A percentile compares a stretch with the other conserved stretches of the same genome.
phyloP scores from a whole-genome alignment of 2,113 vertebrate genomes.

The Hystrix brachyura region DNA sequence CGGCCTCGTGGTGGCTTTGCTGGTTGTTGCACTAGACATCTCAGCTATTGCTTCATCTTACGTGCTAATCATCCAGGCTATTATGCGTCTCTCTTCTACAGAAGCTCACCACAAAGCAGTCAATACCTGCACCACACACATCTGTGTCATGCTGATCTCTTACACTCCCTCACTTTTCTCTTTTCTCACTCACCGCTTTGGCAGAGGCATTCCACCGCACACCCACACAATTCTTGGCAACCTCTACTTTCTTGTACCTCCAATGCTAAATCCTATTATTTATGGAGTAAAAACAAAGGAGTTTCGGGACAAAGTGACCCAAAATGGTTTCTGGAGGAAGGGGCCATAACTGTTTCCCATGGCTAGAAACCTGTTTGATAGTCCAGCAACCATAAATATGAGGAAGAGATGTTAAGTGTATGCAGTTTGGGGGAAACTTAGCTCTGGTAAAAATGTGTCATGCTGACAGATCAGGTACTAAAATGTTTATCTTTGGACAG shows the following conservation, averaged over 20 bases:
- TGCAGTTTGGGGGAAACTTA: not conserved
- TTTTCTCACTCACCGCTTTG: conserved; percentile 84
- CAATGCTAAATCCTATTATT: conserved; percentile 86
- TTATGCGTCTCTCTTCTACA: conserved; percentile 72
- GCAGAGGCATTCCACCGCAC: conserved; percentile 65
- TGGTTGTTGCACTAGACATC: conserved; percentile 85
- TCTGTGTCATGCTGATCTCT: conserved; percentile 86
- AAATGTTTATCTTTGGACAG: not conserved
- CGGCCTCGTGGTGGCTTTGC: conserved; percentile 83
- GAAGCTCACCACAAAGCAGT: conserved; percentile 86
- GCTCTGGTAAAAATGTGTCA: not conserved
- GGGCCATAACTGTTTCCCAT: not conserved
- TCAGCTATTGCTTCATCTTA: conserved; percentile 87
- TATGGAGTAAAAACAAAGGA: conserved; percentile 86
- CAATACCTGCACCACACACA: conserved; percentile 86
- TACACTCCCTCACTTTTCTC: conserved; percentile 87
- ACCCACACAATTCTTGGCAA: conserved; percentile 82
- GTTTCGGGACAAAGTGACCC: conserved; percentile 75
- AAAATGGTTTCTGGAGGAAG: conserved; percentile 48
- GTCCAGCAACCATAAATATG: not conserved
- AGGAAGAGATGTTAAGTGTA: not conserved
- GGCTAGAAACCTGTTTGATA: conserved; percentile 60
- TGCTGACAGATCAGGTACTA: not conserved
- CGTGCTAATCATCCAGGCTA: conserved; percentile 82
- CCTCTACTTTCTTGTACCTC: conserved; percentile 83